Percentiles rank a stretch among this genome's conserved stretches.
Conservation (phyloP, 2,797 vertebrate genomes). For the Tangara arthus region DNA sequence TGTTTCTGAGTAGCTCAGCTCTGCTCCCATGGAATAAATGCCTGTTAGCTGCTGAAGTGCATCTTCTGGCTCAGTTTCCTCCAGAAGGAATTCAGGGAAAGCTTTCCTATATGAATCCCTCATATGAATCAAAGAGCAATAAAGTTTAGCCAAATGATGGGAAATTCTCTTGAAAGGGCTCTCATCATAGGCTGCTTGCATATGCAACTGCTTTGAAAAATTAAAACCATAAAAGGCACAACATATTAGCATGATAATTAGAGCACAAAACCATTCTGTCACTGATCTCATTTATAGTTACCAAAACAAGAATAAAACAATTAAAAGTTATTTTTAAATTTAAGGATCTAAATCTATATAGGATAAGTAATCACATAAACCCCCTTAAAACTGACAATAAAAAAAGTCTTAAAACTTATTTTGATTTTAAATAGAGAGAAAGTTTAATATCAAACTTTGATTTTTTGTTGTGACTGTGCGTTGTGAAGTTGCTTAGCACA, state of each 20-base stretch:
- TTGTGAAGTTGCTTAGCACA: neutral
- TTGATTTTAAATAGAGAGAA: neutral
- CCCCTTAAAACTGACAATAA: neutral
- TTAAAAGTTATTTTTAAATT: neutral
- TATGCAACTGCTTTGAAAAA: neutral
- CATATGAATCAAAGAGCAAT: neutral
- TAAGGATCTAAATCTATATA: neutral
- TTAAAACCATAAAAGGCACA: neutral
- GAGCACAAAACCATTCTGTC: neutral
- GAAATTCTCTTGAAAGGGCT: neutral
- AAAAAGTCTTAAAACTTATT: neutral
- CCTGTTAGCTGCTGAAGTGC: neutral
- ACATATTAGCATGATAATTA: neutral
- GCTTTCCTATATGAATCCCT: neutral
- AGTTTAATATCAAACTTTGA: neutral
- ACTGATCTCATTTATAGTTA: neutral
- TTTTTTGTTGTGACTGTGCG: neutral
- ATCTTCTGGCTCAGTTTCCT: neutral
- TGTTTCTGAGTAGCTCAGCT: neutral
- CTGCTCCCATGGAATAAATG: neutral
- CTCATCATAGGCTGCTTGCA: neutral
- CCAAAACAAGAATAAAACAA: neutral
- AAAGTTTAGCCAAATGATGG: neutral
- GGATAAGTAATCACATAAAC: neutral
- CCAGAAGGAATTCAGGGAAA: neutral